Base-by-base conservation (phyloP, 2,888 invertebrate genomes). In the Phrixothrix hirtus region DNA sequence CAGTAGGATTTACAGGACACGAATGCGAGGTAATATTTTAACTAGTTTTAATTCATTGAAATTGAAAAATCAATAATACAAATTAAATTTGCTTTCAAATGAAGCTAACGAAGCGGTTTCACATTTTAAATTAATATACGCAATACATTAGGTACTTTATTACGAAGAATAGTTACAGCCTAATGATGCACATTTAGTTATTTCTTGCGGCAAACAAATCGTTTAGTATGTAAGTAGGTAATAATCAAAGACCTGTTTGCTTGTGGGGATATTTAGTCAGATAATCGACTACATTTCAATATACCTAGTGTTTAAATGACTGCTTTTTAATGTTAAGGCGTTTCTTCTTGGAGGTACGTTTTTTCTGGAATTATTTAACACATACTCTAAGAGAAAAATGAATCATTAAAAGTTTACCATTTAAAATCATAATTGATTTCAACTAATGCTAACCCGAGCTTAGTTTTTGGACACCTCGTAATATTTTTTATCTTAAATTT, bases 1-100 rank as follows among this genome's bases (percentile, higher is more conserved):
- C 90, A 38, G 88, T 91, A 52, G 93, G 93, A 61, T 93, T 87
- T 77, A 89, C 89, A 46, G 95, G 95, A 54, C 81, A 83, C 58
- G 83, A 89, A 71, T 95, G 94, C 76, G 92, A 95, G 84, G 92
- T 92, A 41, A 30, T 25, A 26, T 26, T 12, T 12, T 11, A 12
- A 5, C n/a, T n/a, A n/a, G n/a, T n/a, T n/a, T n/a, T n/a, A n/a
- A n/a, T n/a, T n/a, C n/a, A n/a, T n/a, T n/a, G n/a, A n/a, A n/a
- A n/a, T n/a, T n/a, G n/a, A n/a, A n/a, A n/a, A n/a, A n/a, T n/a
- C n/a, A n/a, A n/a, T n/a, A n/a, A n/a, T n/a, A n/a, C n/a, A n/a
- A n/a, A n/a, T n/a, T n/a, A n/a, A n/a, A n/a, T 21, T 5, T 7
- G 21, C 7, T 21, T 21, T 21, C 3, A 21, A 21, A 21, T 21